phyloP scores from a whole-genome alignment of 2,113 vertebrate species.

The Oophaga pumilio region DNA sequence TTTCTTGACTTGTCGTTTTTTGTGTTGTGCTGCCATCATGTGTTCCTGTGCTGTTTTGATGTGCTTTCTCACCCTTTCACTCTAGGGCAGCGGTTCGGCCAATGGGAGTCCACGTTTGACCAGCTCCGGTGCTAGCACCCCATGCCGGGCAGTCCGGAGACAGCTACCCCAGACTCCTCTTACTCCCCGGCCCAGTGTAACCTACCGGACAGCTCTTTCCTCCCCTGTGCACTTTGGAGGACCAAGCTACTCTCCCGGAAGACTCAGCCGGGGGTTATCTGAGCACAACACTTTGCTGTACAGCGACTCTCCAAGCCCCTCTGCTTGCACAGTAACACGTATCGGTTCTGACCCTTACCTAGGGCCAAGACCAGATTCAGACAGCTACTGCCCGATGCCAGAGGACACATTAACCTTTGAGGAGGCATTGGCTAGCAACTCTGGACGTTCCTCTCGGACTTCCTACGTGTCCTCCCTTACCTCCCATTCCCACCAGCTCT shows the following conservation, averaged over 20 bases:
- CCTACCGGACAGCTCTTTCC: conserved; percentile 93
- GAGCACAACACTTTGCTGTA: conserved; percentile 86
- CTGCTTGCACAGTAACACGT: conserved; percentile 75
- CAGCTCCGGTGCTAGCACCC: conserved; percentile 88
- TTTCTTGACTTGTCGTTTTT: conserved; percentile 59
- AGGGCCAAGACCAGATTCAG: conserved; percentile 71
- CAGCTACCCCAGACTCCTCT: conserved; percentile 93
- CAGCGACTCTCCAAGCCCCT: conserved; percentile 70
- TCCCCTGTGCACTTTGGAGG: conserved; percentile 85
- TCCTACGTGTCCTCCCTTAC: conserved; percentile 79
- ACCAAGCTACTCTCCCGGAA: conserved; percentile 78
- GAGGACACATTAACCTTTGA: conserved; percentile 86
- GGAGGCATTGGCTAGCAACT: conserved; percentile 84
- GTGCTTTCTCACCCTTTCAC: conserved; percentile 87
- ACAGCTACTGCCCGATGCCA: conserved; percentile 67
- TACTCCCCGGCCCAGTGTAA: conserved; percentile 88
- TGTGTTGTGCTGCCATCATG: conserved; percentile 66
- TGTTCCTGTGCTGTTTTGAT: conserved; percentile 63
- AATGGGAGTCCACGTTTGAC: conserved; percentile 85
- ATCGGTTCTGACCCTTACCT: conserved; percentile 89
- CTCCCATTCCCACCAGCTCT: conserved; percentile 81
- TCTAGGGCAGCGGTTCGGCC: conserved; percentile 91
- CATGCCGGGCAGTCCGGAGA: conserved; percentile 86
- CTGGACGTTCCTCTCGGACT: conserved; percentile 80
- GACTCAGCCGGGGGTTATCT: conserved; percentile 86